Percentiles rank a stretch among this genome's conserved stretches.
phyloP scores from a whole-genome alignment of 2,797 vertebrate species.

The Orientallactaga sibirica region DNA sequence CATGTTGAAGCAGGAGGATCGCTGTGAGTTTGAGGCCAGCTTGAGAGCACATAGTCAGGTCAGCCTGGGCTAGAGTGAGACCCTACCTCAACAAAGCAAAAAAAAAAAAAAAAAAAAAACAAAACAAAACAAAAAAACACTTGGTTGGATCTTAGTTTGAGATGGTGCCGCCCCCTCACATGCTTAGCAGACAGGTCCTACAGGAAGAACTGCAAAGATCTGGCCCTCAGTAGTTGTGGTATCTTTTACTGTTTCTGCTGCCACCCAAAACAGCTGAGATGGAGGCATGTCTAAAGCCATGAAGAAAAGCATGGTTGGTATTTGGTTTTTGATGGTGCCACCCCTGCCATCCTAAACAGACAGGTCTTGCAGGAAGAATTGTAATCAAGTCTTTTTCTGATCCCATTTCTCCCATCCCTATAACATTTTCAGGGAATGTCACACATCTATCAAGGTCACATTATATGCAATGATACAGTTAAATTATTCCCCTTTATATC shows the following conservation, averaged over 20 bases:
- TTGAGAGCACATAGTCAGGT: too few species aligned
- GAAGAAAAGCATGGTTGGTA: neutral
- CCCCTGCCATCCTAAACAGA: neutral
- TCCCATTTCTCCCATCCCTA: conserved; percentile 3
- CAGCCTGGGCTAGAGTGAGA: too few species aligned
- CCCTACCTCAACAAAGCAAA: too few species aligned
- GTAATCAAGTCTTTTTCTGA: conserved; percentile 30
- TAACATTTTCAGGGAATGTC: conserved; percentile 29
- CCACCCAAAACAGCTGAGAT: conserved; percentile 38
- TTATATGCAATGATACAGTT: neutral
- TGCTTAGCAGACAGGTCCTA: neutral
- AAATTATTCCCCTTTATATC: conserved; percentile 1
- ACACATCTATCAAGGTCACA: neutral
- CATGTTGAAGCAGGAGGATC: neutral
- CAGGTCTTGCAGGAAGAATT: neutral
- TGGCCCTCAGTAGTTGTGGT: neutral
- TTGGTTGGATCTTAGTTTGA: neutral
- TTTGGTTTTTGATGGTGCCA: conserved; percentile 12
- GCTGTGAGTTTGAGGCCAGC: too few species aligned
- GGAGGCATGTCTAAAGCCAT: conserved; percentile 16
- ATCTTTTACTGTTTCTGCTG: neutral
- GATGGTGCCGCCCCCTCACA: neutral
- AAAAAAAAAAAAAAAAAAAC: too few species aligned
- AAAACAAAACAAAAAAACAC: too few species aligned
- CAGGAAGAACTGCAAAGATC: neutral